Conservation (phyloP, 2,113 vertebrate genomes). For the Vicugna pacos region DNA sequence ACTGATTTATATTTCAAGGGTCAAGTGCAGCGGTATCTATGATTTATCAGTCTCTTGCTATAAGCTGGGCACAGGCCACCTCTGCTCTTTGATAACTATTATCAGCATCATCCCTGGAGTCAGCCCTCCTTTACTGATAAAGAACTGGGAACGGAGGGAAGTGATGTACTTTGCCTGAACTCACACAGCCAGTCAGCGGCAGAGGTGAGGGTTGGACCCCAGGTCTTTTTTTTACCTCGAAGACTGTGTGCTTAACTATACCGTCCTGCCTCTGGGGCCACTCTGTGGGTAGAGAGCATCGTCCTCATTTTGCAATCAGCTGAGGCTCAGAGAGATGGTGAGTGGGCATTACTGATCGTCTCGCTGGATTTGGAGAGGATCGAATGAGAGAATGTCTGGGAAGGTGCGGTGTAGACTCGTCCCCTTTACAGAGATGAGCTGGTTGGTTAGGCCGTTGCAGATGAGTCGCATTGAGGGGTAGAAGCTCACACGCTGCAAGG, state of each 20-base stretch:
- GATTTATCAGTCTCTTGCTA: background rate
- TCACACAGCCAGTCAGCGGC: background rate
- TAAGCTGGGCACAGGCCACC: background rate
- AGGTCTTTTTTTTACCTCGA: background rate
- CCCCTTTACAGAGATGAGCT: background rate
- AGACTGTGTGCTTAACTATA: background rate
- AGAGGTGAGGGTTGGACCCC: background rate
- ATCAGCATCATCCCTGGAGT: background rate
- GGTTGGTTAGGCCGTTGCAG: background rate
- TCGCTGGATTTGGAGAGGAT: background rate
- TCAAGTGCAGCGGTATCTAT: background rate
- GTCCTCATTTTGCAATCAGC: background rate
- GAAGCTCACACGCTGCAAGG: background rate
- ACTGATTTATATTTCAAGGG: background rate
- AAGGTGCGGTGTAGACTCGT: background rate
- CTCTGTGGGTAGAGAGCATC: background rate
- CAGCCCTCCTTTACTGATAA: background rate
- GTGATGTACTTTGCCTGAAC: background rate
- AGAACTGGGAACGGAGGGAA: background rate
- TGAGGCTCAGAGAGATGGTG: background rate
- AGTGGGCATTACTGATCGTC: background rate
- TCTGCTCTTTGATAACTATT: background rate
- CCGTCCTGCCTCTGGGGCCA: background rate
- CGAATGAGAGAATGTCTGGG: background rate
- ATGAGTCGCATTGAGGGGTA: background rate